These are phyloP conservation scores for Nomada fabriciana DNA, from an alignment of 2,888 invertebrate species.

Conservation along the genomic window DNA sequence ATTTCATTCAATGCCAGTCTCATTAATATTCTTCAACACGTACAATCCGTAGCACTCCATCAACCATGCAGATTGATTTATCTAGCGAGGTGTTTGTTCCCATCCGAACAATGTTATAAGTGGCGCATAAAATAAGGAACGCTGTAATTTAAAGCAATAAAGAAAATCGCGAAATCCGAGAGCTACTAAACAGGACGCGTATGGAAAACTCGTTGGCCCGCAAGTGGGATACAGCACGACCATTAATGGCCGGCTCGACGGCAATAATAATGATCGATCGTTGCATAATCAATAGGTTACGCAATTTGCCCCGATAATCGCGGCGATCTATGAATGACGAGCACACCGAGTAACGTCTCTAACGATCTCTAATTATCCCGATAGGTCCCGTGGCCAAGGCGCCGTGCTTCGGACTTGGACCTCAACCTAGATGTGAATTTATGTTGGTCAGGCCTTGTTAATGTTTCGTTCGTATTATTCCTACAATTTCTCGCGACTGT, in stretches of 20 bases:
- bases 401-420: constrained; percentile 45
- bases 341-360: constrained; percentile 50
- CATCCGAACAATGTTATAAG: constrained; percentile 29
- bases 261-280: constrained; percentile 67
- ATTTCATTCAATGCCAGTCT: neutral
- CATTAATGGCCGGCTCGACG: constrained; percentile 39
- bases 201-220: constrained; percentile 39
- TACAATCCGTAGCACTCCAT: neutral
- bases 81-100: constrained; percentile 16
- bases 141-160: constrained; percentile 52
- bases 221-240: constrained; percentile 49
- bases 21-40: constrained; percentile 5
- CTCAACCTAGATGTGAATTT: constrained; percentile 57
- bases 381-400: constrained; percentile 39
- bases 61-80: constrained; percentile 39
- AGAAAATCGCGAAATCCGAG: constrained; percentile 57
- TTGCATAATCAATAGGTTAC: constrained; percentile 69
- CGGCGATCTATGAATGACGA: constrained; percentile 68
- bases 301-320: constrained; percentile 65
- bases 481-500: constrained; percentile 28
- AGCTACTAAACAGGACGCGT: constrained; percentile 50
- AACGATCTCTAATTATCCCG: constrained; percentile 70
- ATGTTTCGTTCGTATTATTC: constrained; percentile 40
- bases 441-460: constrained; percentile 59
- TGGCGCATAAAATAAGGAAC: constrained; percentile 35